A percentile compares a stretch with the other conserved stretches of the same genome.
Evolutionary conservation across 2,113 vertebrate genomes (phyloP).

Genomic region (Xiphias gladius): DNA sequence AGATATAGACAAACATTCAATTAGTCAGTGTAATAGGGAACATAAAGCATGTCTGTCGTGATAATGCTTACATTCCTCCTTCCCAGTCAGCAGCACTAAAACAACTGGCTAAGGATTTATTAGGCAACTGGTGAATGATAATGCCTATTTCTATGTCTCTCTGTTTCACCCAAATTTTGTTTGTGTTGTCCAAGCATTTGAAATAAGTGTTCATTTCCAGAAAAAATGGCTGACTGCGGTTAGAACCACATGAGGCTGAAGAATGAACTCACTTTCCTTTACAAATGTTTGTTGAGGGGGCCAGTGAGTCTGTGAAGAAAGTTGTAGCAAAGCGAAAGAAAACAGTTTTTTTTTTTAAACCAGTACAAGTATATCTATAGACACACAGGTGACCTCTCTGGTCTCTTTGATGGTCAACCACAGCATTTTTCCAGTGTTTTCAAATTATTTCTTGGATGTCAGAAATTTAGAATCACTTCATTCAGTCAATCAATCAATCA

Average conservation of each 20-base stretch:
- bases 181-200: slow-evolving; percentile 70
- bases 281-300: slow-evolving; percentile 46
- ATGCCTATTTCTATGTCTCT: slow-evolving; percentile 50
- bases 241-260: slow-evolving; percentile 46
- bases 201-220: slow-evolving; percentile 74
- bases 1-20: slow-evolving; percentile 75
- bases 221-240: slow-evolving; percentile 59
- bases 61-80: slow-evolving; percentile 50
- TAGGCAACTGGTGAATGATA: slow-evolving; percentile 59
- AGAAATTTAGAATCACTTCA: neutral
- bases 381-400: neutral
- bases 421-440: neutral
- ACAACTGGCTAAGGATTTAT: slow-evolving; percentile 69
- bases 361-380: neutral
- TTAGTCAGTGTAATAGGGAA: slow-evolving; percentile 71
- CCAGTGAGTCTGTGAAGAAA: slow-evolving; percentile 16
- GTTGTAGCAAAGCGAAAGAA: neutral
- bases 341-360: neutral
- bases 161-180: slow-evolving; percentile 58
- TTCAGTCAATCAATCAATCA: neutral
- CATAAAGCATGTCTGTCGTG: slow-evolving; percentile 68
- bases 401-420: neutral
- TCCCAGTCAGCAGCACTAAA: slow-evolving; percentile 68
- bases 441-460: neutral
- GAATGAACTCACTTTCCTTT: slow-evolving; percentile 52